Evolutionary conservation across 2,113 vertebrate species (phyloP).

Genomic region (Phoxinus phoxinus): DNA sequence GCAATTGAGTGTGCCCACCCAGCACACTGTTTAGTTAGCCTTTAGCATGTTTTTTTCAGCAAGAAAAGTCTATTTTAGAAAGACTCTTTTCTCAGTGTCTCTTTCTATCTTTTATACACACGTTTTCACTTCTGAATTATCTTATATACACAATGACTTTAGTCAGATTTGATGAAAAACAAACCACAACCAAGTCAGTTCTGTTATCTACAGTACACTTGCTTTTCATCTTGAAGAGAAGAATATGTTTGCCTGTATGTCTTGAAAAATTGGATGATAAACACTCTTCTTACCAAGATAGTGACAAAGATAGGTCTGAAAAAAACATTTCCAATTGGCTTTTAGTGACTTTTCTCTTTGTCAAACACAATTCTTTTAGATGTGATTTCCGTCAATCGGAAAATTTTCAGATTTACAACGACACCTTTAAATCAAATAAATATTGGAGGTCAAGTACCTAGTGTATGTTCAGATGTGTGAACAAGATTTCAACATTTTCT

Average conservation of each 20-base stretch:
- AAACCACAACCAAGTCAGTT: not conserved
- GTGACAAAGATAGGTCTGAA: not conserved
- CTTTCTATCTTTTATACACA: constrained; percentile 14
- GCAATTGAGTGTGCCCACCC: constrained; percentile 69
- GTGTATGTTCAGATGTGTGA: too few species aligned
- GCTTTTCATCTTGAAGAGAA: not conserved
- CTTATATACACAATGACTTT: constrained; percentile 33
- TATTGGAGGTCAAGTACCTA: too few species aligned
- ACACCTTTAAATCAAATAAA: too few species aligned
- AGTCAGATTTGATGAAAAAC: constrained; percentile 8
- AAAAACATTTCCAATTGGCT: not conserved
- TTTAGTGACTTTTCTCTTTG: not conserved
- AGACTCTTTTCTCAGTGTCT: not conserved
- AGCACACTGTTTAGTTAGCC: constrained; percentile 71
- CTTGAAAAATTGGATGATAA: constrained; percentile 4
- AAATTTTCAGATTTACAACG: too few species aligned
- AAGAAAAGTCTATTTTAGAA: constrained; percentile 3
- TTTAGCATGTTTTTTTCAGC: constrained; percentile 34
- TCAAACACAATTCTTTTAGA: not conserved
- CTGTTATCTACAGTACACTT: constrained; percentile 5
- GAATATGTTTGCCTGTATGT: not conserved
- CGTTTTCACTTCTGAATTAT: constrained; percentile 24
- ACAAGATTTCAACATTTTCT: too few species aligned
- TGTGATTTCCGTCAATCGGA: too few species aligned
- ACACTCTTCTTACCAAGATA: not conserved